Percentiles rank a stretch among this genome's conserved stretches.
Evolutionary conservation across 1,140 invertebrate genomes (phyloP).

Genomic region (Hormaphis cornu): DNA sequence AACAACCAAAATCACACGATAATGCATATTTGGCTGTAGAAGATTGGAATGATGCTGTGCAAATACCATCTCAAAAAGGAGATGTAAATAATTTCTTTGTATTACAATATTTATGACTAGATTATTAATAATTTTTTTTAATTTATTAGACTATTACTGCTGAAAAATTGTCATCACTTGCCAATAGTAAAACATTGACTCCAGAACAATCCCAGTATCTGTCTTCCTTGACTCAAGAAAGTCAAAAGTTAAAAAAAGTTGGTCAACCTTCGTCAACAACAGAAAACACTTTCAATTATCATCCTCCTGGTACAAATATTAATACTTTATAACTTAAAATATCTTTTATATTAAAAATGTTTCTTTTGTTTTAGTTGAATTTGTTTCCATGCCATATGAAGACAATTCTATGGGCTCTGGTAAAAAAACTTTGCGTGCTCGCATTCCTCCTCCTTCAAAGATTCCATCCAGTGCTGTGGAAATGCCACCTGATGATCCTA

Average conservation of each 20-base stretch:
- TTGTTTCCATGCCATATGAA: conserved; percentile 18
- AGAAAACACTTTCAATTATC: background rate
- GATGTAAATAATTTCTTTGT: background rate
- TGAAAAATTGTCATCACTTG: background rate
- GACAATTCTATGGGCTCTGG: conserved; percentile 45
- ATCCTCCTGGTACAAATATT: conserved; percentile 7
- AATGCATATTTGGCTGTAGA: conserved; percentile 35
- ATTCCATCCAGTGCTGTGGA: conserved; percentile 89
- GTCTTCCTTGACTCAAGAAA: conserved; percentile 57
- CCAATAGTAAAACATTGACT: conserved; percentile 39
- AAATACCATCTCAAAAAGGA: conserved; percentile 1
- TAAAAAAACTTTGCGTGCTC: conserved; percentile 60
- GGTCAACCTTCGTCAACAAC: background rate
- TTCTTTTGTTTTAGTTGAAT: background rate
- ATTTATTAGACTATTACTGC: background rate
- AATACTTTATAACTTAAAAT: background rate
- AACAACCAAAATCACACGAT: conserved; percentile 37
- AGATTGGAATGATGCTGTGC: conserved; percentile 31
- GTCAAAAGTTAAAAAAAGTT: conserved; percentile 36
- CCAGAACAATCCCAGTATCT: conserved; percentile 64
- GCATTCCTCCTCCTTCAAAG: conserved; percentile 83
- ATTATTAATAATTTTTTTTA: background rate
- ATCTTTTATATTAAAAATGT: background rate
- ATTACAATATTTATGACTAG: background rate
- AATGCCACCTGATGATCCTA: conserved; percentile 81